Conservation (phyloP, 2,797 vertebrate species). For the Coregonus sp. region DNA sequence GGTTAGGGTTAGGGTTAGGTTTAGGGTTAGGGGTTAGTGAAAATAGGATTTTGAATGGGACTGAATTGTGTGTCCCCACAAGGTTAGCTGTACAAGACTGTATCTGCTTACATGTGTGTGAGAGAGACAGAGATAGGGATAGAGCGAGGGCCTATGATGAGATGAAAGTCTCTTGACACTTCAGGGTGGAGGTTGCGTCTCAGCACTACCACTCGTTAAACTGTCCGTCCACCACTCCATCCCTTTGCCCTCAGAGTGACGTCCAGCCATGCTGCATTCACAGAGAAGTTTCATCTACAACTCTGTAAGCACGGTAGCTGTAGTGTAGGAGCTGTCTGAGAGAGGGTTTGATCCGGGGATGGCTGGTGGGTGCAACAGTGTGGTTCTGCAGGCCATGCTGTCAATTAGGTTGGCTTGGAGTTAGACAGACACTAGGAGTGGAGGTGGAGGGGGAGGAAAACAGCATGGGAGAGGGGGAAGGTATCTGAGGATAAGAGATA, state of each 20-base stretch:
- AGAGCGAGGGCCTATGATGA: conserved; percentile 17
- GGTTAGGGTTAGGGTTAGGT: no score
- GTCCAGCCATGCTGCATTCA: conserved; percentile 37
- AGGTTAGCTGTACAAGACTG: no score
- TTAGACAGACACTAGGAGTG: conserved; percentile 35
- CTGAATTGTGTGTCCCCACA: no score
- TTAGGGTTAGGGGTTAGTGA: no score
- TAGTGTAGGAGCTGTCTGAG: conserved; percentile 36
- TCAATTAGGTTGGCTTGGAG: conserved; percentile 62
- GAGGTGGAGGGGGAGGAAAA: conserved; percentile 32
- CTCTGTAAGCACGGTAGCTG: conserved; percentile 16
- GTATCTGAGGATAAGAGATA: conserved; percentile 35
- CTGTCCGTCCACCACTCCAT: conserved; percentile 42
- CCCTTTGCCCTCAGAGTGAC: conserved; percentile 38
- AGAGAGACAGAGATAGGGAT: conserved; percentile 18
- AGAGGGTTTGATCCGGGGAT: conserved; percentile 51
- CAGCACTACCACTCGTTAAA: conserved; percentile 43
- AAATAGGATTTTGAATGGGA: no score
- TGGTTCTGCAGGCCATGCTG: conserved; percentile 62
- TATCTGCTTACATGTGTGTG: conserved; percentile 8
- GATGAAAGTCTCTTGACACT: conserved; percentile 48
- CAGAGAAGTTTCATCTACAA: conserved; percentile 28
- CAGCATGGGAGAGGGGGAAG: conserved; percentile 9
- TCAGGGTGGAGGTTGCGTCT: conserved; percentile 26
- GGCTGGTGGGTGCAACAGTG: conserved; percentile 39